Base-by-base conservation (phyloP, 1,140 invertebrate species). In the Ptiloglossa arizonensis region DNA sequence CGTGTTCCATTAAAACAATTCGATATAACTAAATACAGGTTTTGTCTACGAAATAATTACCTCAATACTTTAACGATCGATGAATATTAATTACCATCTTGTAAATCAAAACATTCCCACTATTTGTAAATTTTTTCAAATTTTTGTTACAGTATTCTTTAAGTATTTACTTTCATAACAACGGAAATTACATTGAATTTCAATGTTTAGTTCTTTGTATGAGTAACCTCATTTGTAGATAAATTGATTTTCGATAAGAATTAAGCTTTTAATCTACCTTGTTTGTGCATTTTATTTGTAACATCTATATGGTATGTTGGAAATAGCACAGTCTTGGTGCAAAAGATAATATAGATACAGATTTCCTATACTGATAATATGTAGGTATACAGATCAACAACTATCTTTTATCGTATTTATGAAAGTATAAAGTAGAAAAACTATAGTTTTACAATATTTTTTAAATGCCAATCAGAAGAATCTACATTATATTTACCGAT, bases 341-440 rank as follows among this genome's bases (percentile, higher is more conserved):
- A 56, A n/a, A 1, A 44, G 50, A 74, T 66, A 66, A 66, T 19
- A 27, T 1, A 2, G 63, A 75, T 75, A 68, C 46, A 13, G 15
- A 46, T 48, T 6, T 1, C 1, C 35, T 19, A 50, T 15, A 2
- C 5, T 9, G 5, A 57, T 19, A 19, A 11, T 64, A 27, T 35
- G 3, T 15, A 24, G 27, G 3, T 8, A 57, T 57, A 35, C 22
- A 44, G 63, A 27, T 57, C 63, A 46, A 44, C 24, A 35, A 22
- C n/a, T 67, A 1, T 72, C 0, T 15, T 9, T n/a, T 13, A 24
- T 17, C 15, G 24, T 3, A 13, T 11, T 57, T 17, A 0, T 11
- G 8, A 0, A 15, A 19, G 2, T 1, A 27, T n/a, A n/a, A n/a
- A n/a, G 5, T 9, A 1, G 11, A 5, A 38, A 38, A 15, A 15